Evolutionary conservation across 2,888 invertebrate species (phyloP), one percentile per base, ranked within the genome.

Genomic region (Ryuthela nishihirai): DNA sequence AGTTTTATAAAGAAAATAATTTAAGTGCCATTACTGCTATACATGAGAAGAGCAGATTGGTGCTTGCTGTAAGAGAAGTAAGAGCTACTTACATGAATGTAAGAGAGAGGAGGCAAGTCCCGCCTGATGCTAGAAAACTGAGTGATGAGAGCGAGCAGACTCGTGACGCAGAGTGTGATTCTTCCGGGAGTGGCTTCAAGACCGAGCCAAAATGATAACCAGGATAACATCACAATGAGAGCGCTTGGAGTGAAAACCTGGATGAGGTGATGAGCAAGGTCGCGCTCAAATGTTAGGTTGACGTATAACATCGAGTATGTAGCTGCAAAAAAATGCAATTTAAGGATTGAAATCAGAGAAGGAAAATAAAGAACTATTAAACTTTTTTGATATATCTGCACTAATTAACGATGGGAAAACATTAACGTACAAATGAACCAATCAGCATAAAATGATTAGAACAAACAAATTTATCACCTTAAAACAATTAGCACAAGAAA

Each of bases 131-230:
- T 87, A 4, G 88, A 87, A 69, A 89, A 89, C 87, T 88, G 88
- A 18, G 88, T 89, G 40, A 88, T 87, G 36, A 89, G 75, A 0
- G 88, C 88, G 68, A 89, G 77, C 83, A 89, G 85, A 72, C 88
- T 88, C 9, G 88, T 89, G 17, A 89, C 87, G 48, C 89, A 76
- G 24, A 89, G 74, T 0, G 88, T 87, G 7, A 88, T 87, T 40
- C 89, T 78, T 0, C 88, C 89, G 2, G 89, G 88, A 45, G 88
- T 85, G 0, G 88, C 88, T 70, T 89, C 89, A 67, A 88, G 74
- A 42, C 87, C 88, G 24, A 89, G 73, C 88, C 88, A 89, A 73
- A 89, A 89, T 70, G 88, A 87, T 72, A 88, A 88, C 88, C 88
- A 89, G 3, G 87, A 88, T 6, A 89, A 72, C 80, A 87, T 84